These are phyloP conservation scores for Smittia sp. DNA, from an alignment of 2,888 invertebrate genomes.

Conservation along the genomic window DNA sequence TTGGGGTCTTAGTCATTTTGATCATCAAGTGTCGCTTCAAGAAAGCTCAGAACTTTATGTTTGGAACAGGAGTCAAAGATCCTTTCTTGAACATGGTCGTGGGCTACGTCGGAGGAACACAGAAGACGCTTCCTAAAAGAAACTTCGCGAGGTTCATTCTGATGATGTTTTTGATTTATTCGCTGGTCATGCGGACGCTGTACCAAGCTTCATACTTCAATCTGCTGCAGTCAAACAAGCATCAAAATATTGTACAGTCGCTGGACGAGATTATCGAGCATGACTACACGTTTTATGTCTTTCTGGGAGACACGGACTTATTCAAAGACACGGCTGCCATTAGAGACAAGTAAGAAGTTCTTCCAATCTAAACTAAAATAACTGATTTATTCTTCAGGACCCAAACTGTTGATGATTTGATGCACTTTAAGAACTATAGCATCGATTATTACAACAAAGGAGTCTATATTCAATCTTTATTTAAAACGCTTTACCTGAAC, in stretches of 20 bases:
- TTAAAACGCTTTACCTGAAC: neutral
- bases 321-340: neutral
- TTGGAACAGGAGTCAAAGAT: neutral
- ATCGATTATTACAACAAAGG: neutral
- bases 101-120: neutral
- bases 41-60: neutral
- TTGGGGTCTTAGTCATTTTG: neutral
- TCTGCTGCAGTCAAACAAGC: neutral
- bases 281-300: neutral
- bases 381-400: too few species aligned
- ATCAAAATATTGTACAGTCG: neutral
- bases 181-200: constrained; percentile 9
- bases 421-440: too few species aligned
- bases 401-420: too few species aligned
- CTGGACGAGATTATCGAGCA: neutral
- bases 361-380: too few species aligned
- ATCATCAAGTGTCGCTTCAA: neutral
- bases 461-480: neutral
- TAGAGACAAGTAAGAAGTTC: neutral
- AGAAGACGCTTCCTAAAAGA: neutral
- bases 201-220: neutral
- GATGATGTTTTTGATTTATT: neutral
- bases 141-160: constrained; percentile 1
- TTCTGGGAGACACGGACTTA: neutral
- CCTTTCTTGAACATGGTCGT: constrained; percentile 10